Evolutionary conservation across 2,888 invertebrate genomes (phyloP), one percentile per base, ranked within the genome.

Genomic region (Drosophila basisetae): DNA sequence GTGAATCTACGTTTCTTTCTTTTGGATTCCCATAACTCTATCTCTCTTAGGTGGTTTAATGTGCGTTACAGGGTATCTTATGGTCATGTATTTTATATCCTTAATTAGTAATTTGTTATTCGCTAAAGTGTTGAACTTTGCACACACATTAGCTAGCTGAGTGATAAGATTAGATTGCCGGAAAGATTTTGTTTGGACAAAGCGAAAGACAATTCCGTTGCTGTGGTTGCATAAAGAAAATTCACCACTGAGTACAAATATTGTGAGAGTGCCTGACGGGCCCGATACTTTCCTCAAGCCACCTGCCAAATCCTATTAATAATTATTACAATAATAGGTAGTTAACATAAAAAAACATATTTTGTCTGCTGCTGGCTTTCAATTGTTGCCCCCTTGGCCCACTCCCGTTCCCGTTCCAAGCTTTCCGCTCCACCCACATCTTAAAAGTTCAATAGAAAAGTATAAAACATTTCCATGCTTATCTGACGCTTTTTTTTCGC

Each of bases 291-390:
- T 81, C 83, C 43, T 62, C 33, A 9, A 49, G 61, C 60, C 72
- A 73, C 37, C 76, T 66, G 66, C 41, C 71, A 68, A 83, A 79
- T 73, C 82, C 89, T 87, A 87, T 89, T 89, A 82, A 87, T 84
- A 80, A 84, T 87, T 82, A 84, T 84, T 89, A 76, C 70, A 69
- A 81, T 81, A 76, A 68, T 70, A 73, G 53, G 50, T 67, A 77
- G 78, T 77, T 73, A 67, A 77, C 52, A 60, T 56, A 55, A 35
- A 52, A 30, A 30, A 13, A 4, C 16, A 16, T 16, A 7, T 47
- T 25, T 25, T 59, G 35, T 22, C 37, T 50, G 49, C 39, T 25
- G 55, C 7, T 61, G 58, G 68, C 78, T 76, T 76, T 78, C 77
- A 78, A 63, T 59, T 47, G 65, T 39, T 35, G 58, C 33, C 73